These are phyloP conservation scores for Calycopis cecrops DNA, from an alignment of 1,140 invertebrate genomes.

Conservation along the genomic window DNA sequence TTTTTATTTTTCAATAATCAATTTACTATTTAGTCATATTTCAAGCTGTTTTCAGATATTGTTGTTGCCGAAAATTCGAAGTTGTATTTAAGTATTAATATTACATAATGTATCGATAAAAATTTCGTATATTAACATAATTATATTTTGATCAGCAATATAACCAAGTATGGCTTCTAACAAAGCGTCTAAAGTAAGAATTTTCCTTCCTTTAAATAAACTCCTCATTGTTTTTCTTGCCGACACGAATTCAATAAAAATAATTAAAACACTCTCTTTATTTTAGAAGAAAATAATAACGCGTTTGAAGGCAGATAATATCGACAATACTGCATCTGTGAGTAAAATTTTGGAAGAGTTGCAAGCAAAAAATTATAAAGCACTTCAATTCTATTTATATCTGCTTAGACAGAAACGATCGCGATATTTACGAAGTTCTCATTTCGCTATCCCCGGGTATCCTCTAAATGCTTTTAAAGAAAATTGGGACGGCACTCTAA, in stretches of 20 bases:
- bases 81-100: too few species aligned
- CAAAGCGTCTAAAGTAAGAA: background rate
- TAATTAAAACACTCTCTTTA: too few species aligned
- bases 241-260: too few species aligned
- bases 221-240: too few species aligned
- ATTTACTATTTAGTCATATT: too few species aligned
- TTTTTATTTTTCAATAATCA: too few species aligned
- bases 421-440: slow-evolving; percentile 23
- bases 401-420: slow-evolving; percentile 34
- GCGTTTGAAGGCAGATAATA: slow-evolving; percentile 27
- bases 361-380: slow-evolving; percentile 37
- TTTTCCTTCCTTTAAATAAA: too few species aligned
- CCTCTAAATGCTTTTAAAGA: slow-evolving; percentile 48
- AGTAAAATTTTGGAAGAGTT: slow-evolving; percentile 43
- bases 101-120: too few species aligned
- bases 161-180: slow-evolving; percentile 1
- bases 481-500: slow-evolving; percentile 53
- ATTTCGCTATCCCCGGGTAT: slow-evolving; percentile 43
- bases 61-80: too few species aligned
- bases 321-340: slow-evolving; percentile 43
- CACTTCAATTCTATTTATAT: slow-evolving; percentile 40
- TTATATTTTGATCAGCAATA: too few species aligned
- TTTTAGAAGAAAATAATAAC: background rate
- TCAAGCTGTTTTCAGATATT: too few species aligned
- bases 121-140: too few species aligned